Evolutionary conservation across 1,140 invertebrate species (phyloP), one percentile per base, ranked within the genome.

Genomic region (Ericerus pela): DNA sequence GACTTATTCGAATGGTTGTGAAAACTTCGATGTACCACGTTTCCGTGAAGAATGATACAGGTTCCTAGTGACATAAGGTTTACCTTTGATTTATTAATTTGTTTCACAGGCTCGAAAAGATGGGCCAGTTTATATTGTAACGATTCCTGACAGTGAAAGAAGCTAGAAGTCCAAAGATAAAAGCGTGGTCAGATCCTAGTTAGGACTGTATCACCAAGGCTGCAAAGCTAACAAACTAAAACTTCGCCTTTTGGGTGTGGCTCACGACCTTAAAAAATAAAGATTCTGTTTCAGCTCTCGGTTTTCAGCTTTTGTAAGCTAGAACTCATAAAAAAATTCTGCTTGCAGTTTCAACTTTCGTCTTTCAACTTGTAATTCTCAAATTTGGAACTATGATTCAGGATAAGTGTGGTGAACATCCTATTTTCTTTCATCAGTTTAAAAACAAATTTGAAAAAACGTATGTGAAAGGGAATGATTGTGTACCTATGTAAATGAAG

Each of bases 21-120:
- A 37, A 86, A 84, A 66, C 93, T 97, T 65, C 84, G 86, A 66
- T 98, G 95, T 1, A 96, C 83, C 1, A 97, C 90, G 67, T 88
- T 79, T 0, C 93, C 93, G 64, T 98, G 84, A 51, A 99, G 84
- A 5, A 98, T 65, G 41, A 97, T 80, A 58, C 86, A 82, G 1
- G 85, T 79, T 33, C 94, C 88, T 91, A 67, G 24, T 69, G 70
- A 67, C 63, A 58, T 52, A 61, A 60, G 57, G 52, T 36, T 56
- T 12, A 53, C 6, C 3, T 14, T 4, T 28, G n/a, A 28, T 27
- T 28, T 4, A 53, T 29, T 28, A 28, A 20, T n/a, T 27, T 52
- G 8, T 52, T 1, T 29, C 3, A n/a, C 12, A n/a, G 3, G n/a
- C n/a, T 18, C 20, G 12, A n/a, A 29, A 14, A 27, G 6, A 8